These are phyloP conservation scores for Saccopteryx bilineata DNA, from an alignment of 2,113 vertebrate species.

Conservation along the genomic window DNA sequence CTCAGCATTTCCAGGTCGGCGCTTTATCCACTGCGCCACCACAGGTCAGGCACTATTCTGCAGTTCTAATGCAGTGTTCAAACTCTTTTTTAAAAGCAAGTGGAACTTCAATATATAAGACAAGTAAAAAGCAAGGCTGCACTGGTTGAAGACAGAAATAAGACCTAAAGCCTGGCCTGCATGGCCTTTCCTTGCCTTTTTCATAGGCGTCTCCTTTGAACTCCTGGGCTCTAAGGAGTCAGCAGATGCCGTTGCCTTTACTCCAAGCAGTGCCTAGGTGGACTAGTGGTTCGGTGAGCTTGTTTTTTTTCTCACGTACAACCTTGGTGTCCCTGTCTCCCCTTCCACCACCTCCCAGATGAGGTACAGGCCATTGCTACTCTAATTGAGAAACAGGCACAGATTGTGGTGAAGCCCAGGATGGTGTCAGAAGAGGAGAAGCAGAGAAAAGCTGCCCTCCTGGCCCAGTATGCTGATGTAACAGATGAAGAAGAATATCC, in stretches of 20 bases:
- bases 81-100: not conserved
- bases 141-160: not conserved
- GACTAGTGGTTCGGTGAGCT: not conserved
- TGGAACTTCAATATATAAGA: not conserved
- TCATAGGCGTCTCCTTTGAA: not conserved
- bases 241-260: not conserved
- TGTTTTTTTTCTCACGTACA: not conserved
- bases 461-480: conserved; percentile 96
- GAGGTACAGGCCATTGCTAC: conserved; percentile 96
- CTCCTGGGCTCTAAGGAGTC: conserved; percentile 8
- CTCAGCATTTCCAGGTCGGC: too few relatives aligned
- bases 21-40: too few relatives aligned
- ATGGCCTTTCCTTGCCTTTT: conserved; percentile 23
- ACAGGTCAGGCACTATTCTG: too few relatives aligned
- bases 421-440: conserved; percentile 92
- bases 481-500: conserved; percentile 99
- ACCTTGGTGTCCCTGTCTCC: not conserved
- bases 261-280: not conserved
- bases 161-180: not conserved
- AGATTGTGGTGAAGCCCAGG: conserved; percentile 96
- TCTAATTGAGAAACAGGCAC: conserved; percentile 98
- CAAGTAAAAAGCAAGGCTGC: not conserved
- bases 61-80: not conserved
- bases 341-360: conserved; percentile 83
- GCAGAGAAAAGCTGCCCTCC: conserved; percentile 94